These are phyloP conservation scores for Microcebus jonahi DNA, from an alignment of 2,113 vertebrate species.

Conservation along the genomic window DNA sequence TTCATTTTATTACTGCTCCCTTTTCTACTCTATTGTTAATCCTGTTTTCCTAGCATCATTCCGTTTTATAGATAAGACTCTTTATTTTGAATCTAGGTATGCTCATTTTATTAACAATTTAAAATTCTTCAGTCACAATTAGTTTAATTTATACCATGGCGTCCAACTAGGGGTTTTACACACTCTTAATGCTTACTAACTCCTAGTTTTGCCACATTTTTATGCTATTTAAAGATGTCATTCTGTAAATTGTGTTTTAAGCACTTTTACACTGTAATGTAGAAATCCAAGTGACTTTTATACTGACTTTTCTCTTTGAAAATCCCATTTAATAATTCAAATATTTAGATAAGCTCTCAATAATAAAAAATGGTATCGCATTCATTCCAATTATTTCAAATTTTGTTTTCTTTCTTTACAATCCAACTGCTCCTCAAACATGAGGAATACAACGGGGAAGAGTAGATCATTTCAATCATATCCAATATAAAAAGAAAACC, in stretches of 20 bases:
- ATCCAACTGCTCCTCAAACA: no score
- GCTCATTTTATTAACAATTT: not conserved
- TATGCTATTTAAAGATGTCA: not conserved
- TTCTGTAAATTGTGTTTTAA: not conserved
- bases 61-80: not conserved
- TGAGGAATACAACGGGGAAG: no score
- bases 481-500: no score
- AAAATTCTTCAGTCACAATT: not conserved
- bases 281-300: not conserved
- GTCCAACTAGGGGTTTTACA: not conserved
- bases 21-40: not conserved
- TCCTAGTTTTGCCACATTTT: not conserved
- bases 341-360: no score
- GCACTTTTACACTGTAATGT: not conserved
- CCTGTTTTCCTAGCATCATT: not conserved
- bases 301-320: not conserved
- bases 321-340: not conserved
- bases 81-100: not conserved
- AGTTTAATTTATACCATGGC: not conserved
- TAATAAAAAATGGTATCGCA: no score
- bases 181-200: not conserved
- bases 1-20: not conserved
- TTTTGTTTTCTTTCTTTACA: no score
- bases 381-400: no score
- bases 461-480: no score